phyloP scores from a whole-genome alignment of 2,888 invertebrate genomes.

The Drosophila mulleri region DNA sequence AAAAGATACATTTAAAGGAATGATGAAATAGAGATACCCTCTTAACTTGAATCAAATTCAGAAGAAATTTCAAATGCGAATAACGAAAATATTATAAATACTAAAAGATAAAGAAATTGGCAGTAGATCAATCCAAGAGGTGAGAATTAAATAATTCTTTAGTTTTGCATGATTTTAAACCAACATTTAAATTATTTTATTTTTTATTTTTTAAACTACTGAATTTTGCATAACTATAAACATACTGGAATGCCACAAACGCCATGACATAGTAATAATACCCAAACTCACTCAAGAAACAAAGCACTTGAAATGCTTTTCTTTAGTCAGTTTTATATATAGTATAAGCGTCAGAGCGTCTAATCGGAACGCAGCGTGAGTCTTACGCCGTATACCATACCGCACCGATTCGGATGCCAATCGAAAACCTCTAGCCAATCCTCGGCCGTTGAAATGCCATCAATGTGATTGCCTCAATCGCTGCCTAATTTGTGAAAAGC shows the following conservation, averaged over 20 bases:
- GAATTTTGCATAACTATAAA: no score
- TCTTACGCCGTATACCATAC: conserved; percentile 14
- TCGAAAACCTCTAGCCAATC: conserved; percentile 22
- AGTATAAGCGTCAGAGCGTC: conserved; percentile 70
- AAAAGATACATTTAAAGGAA: neutral
- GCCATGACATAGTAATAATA: neutral
- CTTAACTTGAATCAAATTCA: neutral
- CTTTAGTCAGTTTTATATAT: conserved; percentile 46
- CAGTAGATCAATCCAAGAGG: no score
- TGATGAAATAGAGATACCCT: neutral
- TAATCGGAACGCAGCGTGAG: conserved; percentile 64
- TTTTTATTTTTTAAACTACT: no score
- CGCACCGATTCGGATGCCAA: conserved; percentile 9
- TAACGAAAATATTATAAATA: no score
- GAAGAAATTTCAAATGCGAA: no score
- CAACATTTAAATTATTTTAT: no score
- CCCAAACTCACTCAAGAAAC: conserved; percentile 10
- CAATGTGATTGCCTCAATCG: conserved; percentile 81
- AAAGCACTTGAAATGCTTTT: conserved; percentile 43
- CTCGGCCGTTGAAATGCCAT: conserved; percentile 62
- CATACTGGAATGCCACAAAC: neutral
- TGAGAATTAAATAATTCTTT: no score
- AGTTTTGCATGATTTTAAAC: no score
- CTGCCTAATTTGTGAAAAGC: conserved; percentile 76
- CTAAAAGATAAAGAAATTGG: no score